Conservation (phyloP, 23 tunicate species). For the Styela clava region DNA sequence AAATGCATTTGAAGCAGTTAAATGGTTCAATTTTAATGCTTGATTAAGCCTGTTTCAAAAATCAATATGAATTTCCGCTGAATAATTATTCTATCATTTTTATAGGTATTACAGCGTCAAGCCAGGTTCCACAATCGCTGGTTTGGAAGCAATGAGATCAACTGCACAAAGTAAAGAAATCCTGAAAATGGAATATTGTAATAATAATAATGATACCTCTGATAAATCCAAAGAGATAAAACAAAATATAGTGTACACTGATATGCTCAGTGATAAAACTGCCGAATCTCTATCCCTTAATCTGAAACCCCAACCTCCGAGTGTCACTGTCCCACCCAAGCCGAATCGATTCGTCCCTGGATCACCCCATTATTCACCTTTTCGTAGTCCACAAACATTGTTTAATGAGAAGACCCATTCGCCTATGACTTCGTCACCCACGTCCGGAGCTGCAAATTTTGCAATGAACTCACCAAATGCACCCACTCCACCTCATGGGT, state of each 20-base stretch:
- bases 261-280: background rate
- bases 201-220: background rate
- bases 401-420: background rate
- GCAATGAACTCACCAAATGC: conserved; percentile 80
- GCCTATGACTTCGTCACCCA: conserved; percentile 61
- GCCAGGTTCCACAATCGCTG: conserved; percentile 30
- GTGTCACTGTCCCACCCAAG: conserved; percentile 12
- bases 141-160: conserved; percentile 22
- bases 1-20: no score
- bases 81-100: no score
- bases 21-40: no score
- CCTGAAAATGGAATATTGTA: conserved; percentile 1
- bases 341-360: conserved; percentile 5
- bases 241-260: background rate
- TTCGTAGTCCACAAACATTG: conserved; percentile 8
- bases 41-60: no score
- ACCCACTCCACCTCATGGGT: conserved; percentile 13
- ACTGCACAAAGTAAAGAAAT: conserved; percentile 23
- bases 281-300: background rate
- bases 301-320: background rate
- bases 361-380: conserved; percentile 1
- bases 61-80: no score
- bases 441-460: conserved; percentile 78
- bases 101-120: conserved; percentile 23
- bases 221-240: background rate